Base-by-base conservation (phyloP, 2,113 vertebrate genomes). In the Silurus asotus region DNA sequence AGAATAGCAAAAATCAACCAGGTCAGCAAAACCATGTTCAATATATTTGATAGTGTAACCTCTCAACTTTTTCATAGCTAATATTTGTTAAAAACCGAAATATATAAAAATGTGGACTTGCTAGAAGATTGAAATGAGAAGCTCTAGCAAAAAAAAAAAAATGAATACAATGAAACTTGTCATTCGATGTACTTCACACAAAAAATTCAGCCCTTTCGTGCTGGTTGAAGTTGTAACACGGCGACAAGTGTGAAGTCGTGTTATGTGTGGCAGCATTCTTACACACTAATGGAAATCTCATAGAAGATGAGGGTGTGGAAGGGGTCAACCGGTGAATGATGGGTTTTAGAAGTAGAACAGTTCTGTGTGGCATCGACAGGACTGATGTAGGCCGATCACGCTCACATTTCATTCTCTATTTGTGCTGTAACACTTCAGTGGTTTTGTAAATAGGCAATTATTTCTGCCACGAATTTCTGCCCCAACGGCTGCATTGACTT, bases 381-480 rank as follows among this genome's bases (percentile, higher is more conserved):
- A 15, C 83, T 84, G 83, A 55, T 75, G 77, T 25, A 3, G 83
- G 84, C 80, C 79, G 85, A 88, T 85, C 87, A 85, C 53, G 10
- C 49, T 81, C 84, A 70, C 83, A 79, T 88, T 88, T 88, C 84
- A 88, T 87, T 74, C 87, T 85, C 83, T 90, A 83, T 89, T 89
- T 88, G 86, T 85, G 86, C 65, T 10, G 84, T 86, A 85, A 85
- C 89, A 90, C 87, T 88, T 87, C 89, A 90, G 85, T 90, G 89
- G 59, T 25, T 88, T 87, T 83, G 87, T 87, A 90, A 90, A 90
- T 88, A 88, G 89, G 85, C 87, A 90, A 90, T 90, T 90, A 90
- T 87, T 90, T 87, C 80, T 62, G 78, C 72, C 85, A 85, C 86
- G 83, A 86, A 87, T 90, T 87, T 89, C 84, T 82, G 77, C 87